A percentile compares a stretch with the other conserved stretches of the same genome.
Conservation (phyloP, 2,113 vertebrate species). For the Balaeniceps rex region DNA sequence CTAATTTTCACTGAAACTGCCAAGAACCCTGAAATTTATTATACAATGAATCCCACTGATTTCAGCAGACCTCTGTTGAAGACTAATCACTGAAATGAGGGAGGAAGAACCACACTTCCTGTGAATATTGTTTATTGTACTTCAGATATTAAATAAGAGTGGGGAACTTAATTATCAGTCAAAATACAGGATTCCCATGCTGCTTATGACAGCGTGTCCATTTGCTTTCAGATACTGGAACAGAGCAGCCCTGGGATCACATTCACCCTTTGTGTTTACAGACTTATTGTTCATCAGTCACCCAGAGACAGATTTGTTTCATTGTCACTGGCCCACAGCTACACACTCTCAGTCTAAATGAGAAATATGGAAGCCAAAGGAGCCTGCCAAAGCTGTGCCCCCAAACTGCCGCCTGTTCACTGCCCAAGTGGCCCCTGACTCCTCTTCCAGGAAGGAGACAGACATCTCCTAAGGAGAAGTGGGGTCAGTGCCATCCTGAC, state of each 20-base stretch:
- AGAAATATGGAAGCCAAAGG: neutral
- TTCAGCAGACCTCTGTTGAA: neutral
- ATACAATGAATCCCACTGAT: neutral
- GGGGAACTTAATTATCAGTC: neutral
- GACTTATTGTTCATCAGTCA: neutral
- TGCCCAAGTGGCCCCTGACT: accelerated
- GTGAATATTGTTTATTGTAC: neutral
- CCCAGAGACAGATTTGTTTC: neutral
- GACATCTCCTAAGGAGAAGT: neutral
- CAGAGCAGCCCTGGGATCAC: neutral
- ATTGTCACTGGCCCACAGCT: neutral
- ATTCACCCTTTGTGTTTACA: neutral
- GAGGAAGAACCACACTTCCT: neutral
- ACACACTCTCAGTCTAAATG: accelerated
- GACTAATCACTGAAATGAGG: neutral
- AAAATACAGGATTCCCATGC: neutral
- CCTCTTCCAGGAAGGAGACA: neutral
- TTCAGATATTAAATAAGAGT: neutral
- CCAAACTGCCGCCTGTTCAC: neutral
- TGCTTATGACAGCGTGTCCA: neutral
- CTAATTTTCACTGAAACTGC: neutral
- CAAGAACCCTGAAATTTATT: neutral
- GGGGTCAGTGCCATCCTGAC: neutral
- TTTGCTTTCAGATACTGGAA: neutral
- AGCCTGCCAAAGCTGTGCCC: neutral